These are phyloP conservation scores for Catostylus mosaicus DNA, from an alignment of 30 jellyfish, hydroid and myxozoan species.

Conservation along the genomic window DNA sequence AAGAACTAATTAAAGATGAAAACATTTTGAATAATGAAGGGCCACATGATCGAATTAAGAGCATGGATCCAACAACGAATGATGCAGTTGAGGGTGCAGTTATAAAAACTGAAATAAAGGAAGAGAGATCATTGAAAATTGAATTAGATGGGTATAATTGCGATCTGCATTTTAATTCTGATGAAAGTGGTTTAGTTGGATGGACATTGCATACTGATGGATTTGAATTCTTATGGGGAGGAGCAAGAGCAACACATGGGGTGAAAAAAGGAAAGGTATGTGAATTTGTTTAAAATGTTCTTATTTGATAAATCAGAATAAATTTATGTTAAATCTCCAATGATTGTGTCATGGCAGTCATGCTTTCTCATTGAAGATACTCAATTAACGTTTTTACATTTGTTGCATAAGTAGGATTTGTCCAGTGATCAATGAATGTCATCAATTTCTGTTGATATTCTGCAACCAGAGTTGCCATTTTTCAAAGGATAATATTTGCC, in stretches of 20 bases:
- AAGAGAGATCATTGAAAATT: constrained; percentile 28
- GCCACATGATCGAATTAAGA: background rate
- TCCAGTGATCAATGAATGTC: no score
- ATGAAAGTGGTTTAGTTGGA: constrained; percentile 71
- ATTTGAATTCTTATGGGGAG: constrained; percentile 97
- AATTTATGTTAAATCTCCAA: no score
- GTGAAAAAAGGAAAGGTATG: constrained; percentile 84
- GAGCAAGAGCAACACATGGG: constrained; percentile 95
- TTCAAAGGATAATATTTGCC: background rate
- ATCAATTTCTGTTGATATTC: no score
- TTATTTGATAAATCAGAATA: no score
- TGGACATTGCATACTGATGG: constrained; percentile 81
- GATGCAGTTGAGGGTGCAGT: background rate
- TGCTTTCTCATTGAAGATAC: no score
- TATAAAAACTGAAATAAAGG: background rate
- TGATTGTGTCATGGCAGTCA: no score
- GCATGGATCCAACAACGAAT: background rate
- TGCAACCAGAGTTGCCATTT: no score
- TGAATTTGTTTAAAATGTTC: background rate
- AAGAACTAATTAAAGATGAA: background rate
- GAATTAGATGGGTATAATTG: constrained; percentile 72
- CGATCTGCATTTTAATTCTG: constrained; percentile 76
- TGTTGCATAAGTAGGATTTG: no score
- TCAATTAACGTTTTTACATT: no score
- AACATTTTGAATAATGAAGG: background rate